Percentiles rank a stretch among this genome's conserved stretches.
Conservation (phyloP, 2,888 invertebrate genomes). For the Stenotaenia linearis region DNA sequence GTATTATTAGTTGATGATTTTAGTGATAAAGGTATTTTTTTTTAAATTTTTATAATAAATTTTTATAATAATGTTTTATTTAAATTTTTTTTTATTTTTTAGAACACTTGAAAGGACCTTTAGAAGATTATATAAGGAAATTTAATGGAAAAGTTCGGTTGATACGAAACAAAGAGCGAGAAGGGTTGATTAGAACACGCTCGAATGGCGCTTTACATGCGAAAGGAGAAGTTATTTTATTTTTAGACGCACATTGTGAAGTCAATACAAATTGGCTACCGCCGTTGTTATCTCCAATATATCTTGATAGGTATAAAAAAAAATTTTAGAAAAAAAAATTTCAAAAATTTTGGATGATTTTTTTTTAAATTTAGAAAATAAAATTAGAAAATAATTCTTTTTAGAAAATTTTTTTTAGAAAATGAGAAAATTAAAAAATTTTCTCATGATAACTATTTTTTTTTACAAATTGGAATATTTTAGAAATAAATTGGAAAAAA, state of each 20-base stretch:
- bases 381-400: no score
- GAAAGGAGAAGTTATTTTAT: conserved; percentile 90
- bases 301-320: conserved; percentile 65
- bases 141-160: conserved; percentile 86
- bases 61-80: conserved; percentile 37
- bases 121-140: conserved; percentile 77
- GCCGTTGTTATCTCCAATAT: conserved; percentile 89
- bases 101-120: conserved; percentile 72
- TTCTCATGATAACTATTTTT: no score
- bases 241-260: conserved; percentile 97
- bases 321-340: no score
- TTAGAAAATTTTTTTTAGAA: no score
- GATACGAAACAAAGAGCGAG: conserved; percentile 77
- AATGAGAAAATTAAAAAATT: no score
- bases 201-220: conserved; percentile 87
- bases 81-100: conserved; percentile 29
- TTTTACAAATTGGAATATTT: no score
- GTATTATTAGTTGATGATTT: conserved; percentile 78
- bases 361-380: no score
- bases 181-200: conserved; percentile 88
- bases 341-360: no score
- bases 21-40: conserved; percentile 64
- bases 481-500: no score
- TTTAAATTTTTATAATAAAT: not conserved
- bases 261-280: conserved; percentile 95